A percentile compares a stretch with the other conserved stretches of the same genome.
Evolutionary conservation across 1,140 invertebrate species (phyloP).

Genomic region (Gryllus bimaculatus): DNA sequence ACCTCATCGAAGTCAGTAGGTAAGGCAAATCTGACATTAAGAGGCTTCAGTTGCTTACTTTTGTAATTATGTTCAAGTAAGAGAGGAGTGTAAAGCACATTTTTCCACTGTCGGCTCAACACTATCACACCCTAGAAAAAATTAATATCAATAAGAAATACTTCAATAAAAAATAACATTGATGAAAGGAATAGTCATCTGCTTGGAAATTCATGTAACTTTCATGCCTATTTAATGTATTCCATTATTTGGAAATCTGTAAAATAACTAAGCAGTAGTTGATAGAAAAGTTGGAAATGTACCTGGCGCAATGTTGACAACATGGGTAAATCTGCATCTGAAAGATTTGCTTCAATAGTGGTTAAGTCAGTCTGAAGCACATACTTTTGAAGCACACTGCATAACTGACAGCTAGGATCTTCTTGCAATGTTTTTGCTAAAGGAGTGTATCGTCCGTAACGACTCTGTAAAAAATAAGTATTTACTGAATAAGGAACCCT

Average conservation of each 20-base stretch:
- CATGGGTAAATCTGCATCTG: conserved; percentile 67
- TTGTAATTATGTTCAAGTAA: conserved; percentile 84
- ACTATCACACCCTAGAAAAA: conserved; percentile 71
- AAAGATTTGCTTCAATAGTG: conserved; percentile 74
- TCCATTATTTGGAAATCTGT: too few relatives aligned
- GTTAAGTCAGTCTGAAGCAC: conserved; percentile 62
- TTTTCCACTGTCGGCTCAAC: conserved; percentile 92
- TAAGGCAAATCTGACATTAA: conserved; percentile 80
- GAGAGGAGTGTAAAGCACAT: conserved; percentile 86
- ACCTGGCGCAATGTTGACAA: conserved; percentile 80
- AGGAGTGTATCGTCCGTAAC: conserved; percentile 79
- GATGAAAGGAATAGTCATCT: not conserved
- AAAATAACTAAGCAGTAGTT: too few relatives aligned
- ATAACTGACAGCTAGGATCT: conserved; percentile 91
- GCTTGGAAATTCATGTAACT: not conserved
- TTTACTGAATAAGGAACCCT: not conserved
- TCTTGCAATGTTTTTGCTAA: conserved; percentile 86
- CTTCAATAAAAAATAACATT: not conserved
- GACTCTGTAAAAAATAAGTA: conserved; percentile 52
- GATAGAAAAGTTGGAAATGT: conserved; percentile 11
- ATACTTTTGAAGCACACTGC: conserved; percentile 79
- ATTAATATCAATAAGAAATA: conserved; percentile 15
- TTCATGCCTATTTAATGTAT: too few relatives aligned
- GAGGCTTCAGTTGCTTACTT: conserved; percentile 62
- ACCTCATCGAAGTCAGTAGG: conserved; percentile 75